A percentile compares a stretch with the other conserved stretches of the same genome.
phyloP scores from a whole-genome alignment of 2,797 vertebrate genomes.

The Gymnocypris eckloni region DNA sequence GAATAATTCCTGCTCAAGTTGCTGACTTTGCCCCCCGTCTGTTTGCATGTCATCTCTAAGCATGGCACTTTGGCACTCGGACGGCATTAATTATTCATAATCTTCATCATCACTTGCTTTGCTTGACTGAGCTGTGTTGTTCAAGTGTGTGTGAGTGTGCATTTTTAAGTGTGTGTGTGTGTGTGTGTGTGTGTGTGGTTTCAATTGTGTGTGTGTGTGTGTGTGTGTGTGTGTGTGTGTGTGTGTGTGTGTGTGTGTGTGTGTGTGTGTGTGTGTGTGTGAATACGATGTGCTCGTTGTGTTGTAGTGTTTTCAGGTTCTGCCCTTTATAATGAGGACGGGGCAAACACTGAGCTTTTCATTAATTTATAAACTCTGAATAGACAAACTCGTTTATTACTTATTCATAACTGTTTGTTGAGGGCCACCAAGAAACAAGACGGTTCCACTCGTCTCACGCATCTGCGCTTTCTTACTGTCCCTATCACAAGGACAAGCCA shows the following conservation, averaged over 20 bases:
- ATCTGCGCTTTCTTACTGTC: not conserved
- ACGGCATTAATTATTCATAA: constrained; percentile 75
- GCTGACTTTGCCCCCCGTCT: constrained; percentile 67
- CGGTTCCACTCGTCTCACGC: constrained; percentile 60
- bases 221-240: constrained; percentile 42
- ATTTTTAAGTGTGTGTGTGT: constrained; percentile 25
- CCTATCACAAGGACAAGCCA: constrained; percentile 32
- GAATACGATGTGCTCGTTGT: constrained; percentile 45
- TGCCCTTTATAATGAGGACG: constrained; percentile 68
- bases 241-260: not conserved
- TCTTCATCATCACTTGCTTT: constrained; percentile 58
- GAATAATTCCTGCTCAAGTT: constrained; percentile 76
- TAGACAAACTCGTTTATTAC: constrained; percentile 84
- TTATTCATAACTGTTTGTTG: constrained; percentile 84
- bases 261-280: constrained; percentile 17
- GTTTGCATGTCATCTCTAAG: constrained; percentile 71
- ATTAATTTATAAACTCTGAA: constrained; percentile 88
- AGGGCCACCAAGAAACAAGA: constrained; percentile 69
- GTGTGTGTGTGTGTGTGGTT: constrained; percentile 20
- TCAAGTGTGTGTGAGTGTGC: constrained; percentile 52
- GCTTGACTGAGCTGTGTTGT: constrained; percentile 57
- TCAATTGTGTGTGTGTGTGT: constrained; percentile 11
- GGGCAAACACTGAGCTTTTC: constrained; percentile 79
- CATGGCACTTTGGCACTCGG: constrained; percentile 68
- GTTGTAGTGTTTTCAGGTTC: constrained; percentile 41